phyloP scores from a whole-genome alignment of 1,140 invertebrate genomes.

The Argopecten irradians region DNA sequence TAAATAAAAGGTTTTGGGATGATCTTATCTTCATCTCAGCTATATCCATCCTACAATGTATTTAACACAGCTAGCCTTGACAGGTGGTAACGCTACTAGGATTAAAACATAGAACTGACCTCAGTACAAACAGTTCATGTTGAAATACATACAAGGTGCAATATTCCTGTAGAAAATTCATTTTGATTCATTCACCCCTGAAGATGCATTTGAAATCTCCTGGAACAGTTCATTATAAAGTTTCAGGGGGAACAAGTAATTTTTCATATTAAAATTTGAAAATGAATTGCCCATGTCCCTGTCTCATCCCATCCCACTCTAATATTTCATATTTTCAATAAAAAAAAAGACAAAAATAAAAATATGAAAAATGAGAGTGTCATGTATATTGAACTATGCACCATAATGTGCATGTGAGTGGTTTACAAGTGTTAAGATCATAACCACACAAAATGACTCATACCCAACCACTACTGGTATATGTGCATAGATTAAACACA shows the following conservation, averaged over 20 bases:
- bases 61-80: not conserved
- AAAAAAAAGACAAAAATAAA: no score
- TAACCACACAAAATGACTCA: not conserved
- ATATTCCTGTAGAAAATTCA: not conserved
- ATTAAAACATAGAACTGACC: no score
- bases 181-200: no score
- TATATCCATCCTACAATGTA: not conserved
- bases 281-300: no score
- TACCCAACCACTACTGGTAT: not conserved
- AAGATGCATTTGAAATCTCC: no score
- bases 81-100: not conserved
- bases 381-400: not conserved
- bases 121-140: no score
- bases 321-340: no score
- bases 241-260: no score
- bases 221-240: no score
- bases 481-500: not conserved
- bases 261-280: no score
- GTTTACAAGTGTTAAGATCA: not conserved
- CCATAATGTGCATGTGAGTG: constrained; percentile 1
- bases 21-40: not conserved
- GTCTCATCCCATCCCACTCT: no score
- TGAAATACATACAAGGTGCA: not conserved
- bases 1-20: constrained; percentile 4
- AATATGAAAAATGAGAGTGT: not conserved